Percentiles rank a stretch among this genome's conserved stretches.
phyloP scores from a whole-genome alignment of 2,888 invertebrate species.

The Diloba caeruleocephala region DNA sequence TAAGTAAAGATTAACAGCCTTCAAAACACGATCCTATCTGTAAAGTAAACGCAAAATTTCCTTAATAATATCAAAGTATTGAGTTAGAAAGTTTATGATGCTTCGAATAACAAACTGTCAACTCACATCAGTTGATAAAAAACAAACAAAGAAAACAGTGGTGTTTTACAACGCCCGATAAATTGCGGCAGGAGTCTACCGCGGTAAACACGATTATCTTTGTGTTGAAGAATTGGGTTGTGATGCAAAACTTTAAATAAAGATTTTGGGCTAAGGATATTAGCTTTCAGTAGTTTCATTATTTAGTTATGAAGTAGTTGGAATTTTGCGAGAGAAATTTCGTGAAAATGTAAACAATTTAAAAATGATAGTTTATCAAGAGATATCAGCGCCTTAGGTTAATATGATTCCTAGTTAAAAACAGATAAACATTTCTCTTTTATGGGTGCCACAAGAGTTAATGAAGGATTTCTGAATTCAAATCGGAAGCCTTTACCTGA shows the following conservation, averaged over 20 bases:
- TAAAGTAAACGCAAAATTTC: slow-evolving; percentile 9
- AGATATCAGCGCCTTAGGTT: no score
- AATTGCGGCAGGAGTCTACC: slow-evolving; percentile 10
- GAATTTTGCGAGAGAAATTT: no score
- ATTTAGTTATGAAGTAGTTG: neutral
- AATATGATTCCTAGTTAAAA: no score
- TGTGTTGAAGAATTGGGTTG: neutral
- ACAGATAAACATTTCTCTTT: no score
- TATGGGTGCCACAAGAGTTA: no score
- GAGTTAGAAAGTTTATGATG: slow-evolving; percentile 29
- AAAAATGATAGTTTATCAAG: no score
- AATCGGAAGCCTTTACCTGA: no score
- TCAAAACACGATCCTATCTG: neutral
- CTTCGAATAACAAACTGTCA: slow-evolving; percentile 37
- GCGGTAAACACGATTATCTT: slow-evolving; percentile 16
- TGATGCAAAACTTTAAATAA: slow-evolving; percentile 8
- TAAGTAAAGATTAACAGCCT: no score
- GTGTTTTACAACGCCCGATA: slow-evolving; percentile 23
- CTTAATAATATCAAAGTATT: slow-evolving; percentile 17
- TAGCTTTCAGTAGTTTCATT: neutral
- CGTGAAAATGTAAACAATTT: no score
- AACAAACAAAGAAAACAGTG: slow-evolving; percentile 27
- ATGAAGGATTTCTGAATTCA: no score
- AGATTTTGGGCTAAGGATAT: neutral
- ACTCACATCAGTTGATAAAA: slow-evolving; percentile 26